Base-by-base conservation (phyloP, 2,113 vertebrate species). In the Lampris incognitus region DNA sequence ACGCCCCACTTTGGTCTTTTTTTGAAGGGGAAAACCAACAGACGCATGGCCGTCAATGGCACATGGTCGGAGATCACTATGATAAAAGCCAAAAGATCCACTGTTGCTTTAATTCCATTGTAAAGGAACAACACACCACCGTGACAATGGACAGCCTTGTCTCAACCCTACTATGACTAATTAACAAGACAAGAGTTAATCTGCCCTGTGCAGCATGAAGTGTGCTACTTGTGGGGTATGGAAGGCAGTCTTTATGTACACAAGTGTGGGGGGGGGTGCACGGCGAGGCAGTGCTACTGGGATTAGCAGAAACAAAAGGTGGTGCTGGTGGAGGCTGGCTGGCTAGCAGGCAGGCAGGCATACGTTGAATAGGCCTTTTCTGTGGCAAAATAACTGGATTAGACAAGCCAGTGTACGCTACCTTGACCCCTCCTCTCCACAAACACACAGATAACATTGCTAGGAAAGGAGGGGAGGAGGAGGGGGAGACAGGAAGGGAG, bases 301-400 rank as follows among this genome's bases (percentile, higher is more conserved):
- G 86, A 90, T 87, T 87, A 88, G 9, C 39, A 4, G 41, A 73
- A 82, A 88, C 81, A 90, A 87, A 90, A 82, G 71, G 61, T 68
- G 68, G 75, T 55, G 59, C 40, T 61, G 76, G 66, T 44, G 78
- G 74, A 3, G 72, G 13, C 41, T 11, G 41, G 60, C 9, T 40
- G 58, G 4, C 24, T 24, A 55, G 52, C 11, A 24, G 58, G 40
- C 38, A 5, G 58, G 58, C 58, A 57, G 75, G 59, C 76, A 6
- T 39, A 50, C 44, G 40, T 36, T 67, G 78, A 89, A 75, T 66
- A 74, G 57, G 51, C 13, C 66, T 60, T 69, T 51, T 58, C 71
- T 66, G 76, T 48, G 71, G 61, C 1, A 56, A 69, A 65, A 70
- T 84, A 88, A 88, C 82, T 65, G 88, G 88, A 90, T 90, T 90